Percentiles rank a stretch among this genome's conserved stretches.
Evolutionary conservation across 2,888 invertebrate genomes (phyloP).

Genomic region (Siphlonurus alternatus): DNA sequence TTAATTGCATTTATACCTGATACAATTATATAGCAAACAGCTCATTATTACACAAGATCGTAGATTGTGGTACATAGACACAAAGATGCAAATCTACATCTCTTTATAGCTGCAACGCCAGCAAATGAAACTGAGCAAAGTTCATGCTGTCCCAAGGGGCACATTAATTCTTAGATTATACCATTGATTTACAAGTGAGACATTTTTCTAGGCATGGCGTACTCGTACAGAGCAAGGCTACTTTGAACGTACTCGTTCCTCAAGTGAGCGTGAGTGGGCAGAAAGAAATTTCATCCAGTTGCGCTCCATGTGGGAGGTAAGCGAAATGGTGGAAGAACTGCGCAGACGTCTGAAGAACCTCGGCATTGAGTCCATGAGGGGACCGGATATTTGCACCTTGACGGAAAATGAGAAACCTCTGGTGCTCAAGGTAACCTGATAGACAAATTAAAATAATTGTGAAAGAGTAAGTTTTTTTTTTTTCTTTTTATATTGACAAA

Average conservation of each 20-base stretch:
- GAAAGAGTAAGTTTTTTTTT: not conserved
- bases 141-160: no score
- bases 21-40: no score
- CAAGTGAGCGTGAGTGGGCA: constrained; percentile 47
- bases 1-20: no score
- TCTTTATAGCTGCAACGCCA: no score
- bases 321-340: constrained; percentile 53
- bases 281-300: constrained; percentile 48
- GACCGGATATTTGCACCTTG: no score
- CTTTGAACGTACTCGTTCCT: constrained; percentile 28
- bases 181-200: no score
- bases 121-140: no score
- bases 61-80: no score
- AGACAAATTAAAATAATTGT: no score
- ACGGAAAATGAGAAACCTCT: constrained; percentile 36
- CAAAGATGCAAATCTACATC: no score
- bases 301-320: constrained; percentile 53
- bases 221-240: constrained; percentile 38
- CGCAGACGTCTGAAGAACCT: constrained; percentile 38
- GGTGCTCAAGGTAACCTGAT: constrained; percentile 45
- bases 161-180: no score
- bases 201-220: constrained; percentile 66
- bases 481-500: constrained; percentile 10
- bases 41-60: no score
- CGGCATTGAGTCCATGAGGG: constrained; percentile 41